Conservation (phyloP, 2,888 invertebrate species). For the Microchrysa polita region DNA sequence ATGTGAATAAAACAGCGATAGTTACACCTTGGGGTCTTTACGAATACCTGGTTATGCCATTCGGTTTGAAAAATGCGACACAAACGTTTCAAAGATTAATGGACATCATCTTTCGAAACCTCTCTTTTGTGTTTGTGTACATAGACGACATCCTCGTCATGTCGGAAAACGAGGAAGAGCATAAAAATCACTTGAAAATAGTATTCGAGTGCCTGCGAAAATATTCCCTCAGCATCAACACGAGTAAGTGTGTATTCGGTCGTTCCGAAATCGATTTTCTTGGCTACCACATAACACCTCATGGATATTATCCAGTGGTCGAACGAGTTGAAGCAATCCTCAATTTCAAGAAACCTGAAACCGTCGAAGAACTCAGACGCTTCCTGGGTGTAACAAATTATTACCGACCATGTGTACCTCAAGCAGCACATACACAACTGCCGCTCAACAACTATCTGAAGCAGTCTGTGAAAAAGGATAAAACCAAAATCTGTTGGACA, state of each 20-base stretch:
- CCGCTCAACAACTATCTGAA: neutral
- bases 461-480: neutral
- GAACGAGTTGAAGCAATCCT: neutral
- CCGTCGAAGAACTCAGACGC: neutral
- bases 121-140: conserved; percentile 54
- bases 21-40: conserved; percentile 59
- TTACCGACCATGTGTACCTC: too few relatives aligned
- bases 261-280: neutral
- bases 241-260: neutral
- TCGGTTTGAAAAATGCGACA: conserved; percentile 9
- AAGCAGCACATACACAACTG: neutral
- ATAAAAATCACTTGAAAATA: conserved; percentile 39
- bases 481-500: too few relatives aligned
- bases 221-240: neutral
- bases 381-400: neutral
- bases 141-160: conserved; percentile 55
- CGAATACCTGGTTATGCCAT: conserved; percentile 53
- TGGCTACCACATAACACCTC: neutral
- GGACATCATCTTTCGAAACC: conserved; percentile 53
- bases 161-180: conserved; percentile 51
- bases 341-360: neutral
- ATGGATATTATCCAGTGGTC: neutral
- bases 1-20: conserved; percentile 44
- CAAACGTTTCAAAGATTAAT: conserved; percentile 58
- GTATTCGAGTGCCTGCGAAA: neutral